Evolutionary conservation across 1,140 invertebrate species (phyloP).

Genomic region (Chrysopa pallens): DNA sequence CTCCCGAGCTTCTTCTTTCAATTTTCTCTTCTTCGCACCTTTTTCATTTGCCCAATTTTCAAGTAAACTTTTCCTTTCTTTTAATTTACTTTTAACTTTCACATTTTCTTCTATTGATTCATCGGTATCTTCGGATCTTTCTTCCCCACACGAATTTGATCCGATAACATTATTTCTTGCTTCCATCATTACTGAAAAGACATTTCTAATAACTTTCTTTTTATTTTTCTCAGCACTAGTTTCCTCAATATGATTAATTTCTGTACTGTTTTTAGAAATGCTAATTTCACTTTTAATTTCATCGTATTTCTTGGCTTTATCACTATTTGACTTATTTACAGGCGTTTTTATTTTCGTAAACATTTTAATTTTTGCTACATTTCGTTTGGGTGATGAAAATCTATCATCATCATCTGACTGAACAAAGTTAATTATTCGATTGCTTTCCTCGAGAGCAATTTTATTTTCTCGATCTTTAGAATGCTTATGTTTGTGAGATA

Average conservation of each 20-base stretch:
- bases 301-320: not conserved
- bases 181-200: slow-evolving; percentile 42
- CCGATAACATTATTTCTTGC: slow-evolving; percentile 38
- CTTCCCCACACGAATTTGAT: slow-evolving; percentile 35
- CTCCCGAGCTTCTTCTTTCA: slow-evolving; percentile 30
- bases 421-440: too few species aligned
- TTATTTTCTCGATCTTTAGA: too few species aligned
- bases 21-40: slow-evolving; percentile 30
- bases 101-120: slow-evolving; percentile 8
- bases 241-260: not conserved
- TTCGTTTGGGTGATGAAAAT: too few species aligned
- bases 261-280: not conserved
- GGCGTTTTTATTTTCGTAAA: not conserved
- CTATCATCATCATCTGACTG: too few species aligned
- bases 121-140: slow-evolving; percentile 8
- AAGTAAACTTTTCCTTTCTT: slow-evolving; percentile 25
- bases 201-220: slow-evolving; percentile 20
- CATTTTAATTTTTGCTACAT: too few species aligned
- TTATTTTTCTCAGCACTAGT: not conserved
- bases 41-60: slow-evolving; percentile 37
- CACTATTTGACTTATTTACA: not conserved
- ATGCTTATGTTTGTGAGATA: too few species aligned
- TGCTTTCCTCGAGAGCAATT: too few species aligned
- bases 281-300: not conserved
- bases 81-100: slow-evolving; percentile 11